Conservation (phyloP, 1,140 invertebrate genomes). For the Galleria mellonella region DNA sequence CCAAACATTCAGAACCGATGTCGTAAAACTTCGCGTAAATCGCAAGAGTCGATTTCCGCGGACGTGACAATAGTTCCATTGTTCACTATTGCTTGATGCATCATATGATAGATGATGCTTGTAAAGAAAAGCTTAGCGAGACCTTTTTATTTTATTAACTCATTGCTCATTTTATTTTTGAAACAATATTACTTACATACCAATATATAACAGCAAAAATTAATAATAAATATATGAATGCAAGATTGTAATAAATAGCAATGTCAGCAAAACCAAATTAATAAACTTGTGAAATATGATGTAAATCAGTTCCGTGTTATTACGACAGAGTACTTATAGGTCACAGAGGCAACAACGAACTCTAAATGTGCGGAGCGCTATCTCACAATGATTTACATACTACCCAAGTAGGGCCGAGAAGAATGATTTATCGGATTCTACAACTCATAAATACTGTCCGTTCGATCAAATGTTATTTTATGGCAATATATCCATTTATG, state of each 20-base stretch:
- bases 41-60: conserved; percentile 21
- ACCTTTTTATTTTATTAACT: too few relatives aligned
- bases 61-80: conserved; percentile 48
- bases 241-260: too few relatives aligned
- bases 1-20: conserved; percentile 28
- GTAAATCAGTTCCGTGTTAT: too few relatives aligned
- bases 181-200: too few relatives aligned
- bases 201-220: too few relatives aligned
- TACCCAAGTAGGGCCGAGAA: conserved; percentile 23
- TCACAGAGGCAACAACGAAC: not conserved
- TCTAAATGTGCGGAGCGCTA: conserved; percentile 3
- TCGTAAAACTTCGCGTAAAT: conserved; percentile 22
- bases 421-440: conserved; percentile 33
- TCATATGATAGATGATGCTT: too few relatives aligned
- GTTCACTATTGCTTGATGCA: conserved; percentile 9
- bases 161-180: too few relatives aligned
- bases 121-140: too few relatives aligned
- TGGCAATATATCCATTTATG: conserved; percentile 5
- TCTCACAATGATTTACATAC: conserved; percentile 28
- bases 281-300: too few relatives aligned
- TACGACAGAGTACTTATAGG: too few relatives aligned
- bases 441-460: conserved; percentile 22
- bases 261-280: too few relatives aligned
- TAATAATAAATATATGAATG: too few relatives aligned
- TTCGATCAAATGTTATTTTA: conserved; percentile 12